Evolutionary conservation across 2,113 vertebrate genomes (phyloP).

Genomic region (Corapipo altera): DNA sequence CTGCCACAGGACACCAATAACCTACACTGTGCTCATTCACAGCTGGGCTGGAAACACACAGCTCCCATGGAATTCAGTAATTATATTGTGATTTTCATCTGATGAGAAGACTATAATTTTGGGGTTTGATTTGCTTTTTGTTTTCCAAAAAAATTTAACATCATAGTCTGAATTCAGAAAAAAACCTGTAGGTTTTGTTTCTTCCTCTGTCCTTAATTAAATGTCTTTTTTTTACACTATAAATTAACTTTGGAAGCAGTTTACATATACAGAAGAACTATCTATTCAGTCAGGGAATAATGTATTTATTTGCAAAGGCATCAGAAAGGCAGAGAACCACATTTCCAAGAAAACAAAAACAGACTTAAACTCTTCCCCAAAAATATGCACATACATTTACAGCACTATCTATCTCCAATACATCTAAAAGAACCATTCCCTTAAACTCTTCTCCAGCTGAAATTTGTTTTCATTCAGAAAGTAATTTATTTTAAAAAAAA

Average conservation of each 20-base stretch:
- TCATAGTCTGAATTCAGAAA: neutral
- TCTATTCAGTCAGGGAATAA: neutral
- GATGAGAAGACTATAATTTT: neutral
- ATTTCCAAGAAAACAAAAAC: neutral
- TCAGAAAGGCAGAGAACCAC: neutral
- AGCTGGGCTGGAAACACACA: neutral
- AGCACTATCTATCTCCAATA: neutral
- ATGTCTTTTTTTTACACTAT: neutral
- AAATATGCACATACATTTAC: neutral
- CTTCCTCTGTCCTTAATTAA: neutral
- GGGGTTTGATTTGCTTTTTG: neutral
- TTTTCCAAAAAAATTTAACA: neutral
- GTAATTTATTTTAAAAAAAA: neutral
- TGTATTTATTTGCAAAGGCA: neutral
- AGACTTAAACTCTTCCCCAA: neutral
- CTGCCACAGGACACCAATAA: neutral
- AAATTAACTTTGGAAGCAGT: neutral
- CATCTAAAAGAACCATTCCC: neutral
- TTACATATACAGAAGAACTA: neutral
- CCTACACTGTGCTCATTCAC: neutral
- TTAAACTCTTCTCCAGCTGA: neutral
- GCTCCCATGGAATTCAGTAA: neutral
- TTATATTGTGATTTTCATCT: neutral
- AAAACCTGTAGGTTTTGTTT: neutral
- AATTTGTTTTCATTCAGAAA: constrained; percentile 3